Evolutionary conservation across 2,888 invertebrate species (phyloP).

Genomic region (Tetheella fluctuosa): DNA sequence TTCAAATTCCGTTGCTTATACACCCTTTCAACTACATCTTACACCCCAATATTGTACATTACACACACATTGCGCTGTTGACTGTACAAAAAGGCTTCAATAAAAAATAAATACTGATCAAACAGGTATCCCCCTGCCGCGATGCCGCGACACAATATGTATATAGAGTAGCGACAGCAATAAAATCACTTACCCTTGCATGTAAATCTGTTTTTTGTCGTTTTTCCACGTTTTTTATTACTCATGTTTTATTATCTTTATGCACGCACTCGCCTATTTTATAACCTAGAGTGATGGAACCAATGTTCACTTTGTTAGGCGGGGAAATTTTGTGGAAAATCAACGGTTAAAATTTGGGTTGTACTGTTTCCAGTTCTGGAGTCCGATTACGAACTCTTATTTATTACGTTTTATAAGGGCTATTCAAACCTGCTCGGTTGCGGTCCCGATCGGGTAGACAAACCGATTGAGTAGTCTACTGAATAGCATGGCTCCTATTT

Average conservation of each 20-base stretch:
- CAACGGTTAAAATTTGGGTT: background rate
- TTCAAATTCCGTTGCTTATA: too few relatives aligned
- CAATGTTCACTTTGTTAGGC: background rate
- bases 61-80: background rate
- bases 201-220: constrained; percentile 13
- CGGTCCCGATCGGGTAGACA: too few relatives aligned
- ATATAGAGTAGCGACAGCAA: constrained; percentile 11
- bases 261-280: constrained; percentile 42
- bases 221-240: constrained; percentile 6
- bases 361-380: too few relatives aligned
- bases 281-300: background rate
- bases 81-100: constrained; percentile 1
- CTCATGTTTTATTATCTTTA: constrained; percentile 35
- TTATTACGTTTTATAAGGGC: too few relatives aligned
- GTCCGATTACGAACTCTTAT: background rate
- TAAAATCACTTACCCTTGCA: constrained; percentile 15
- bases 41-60: background rate
- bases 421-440: too few relatives aligned
- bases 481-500: too few relatives aligned
- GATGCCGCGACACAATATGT: too few relatives aligned
- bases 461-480: too few relatives aligned
- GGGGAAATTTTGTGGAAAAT: background rate
- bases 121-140: constrained; percentile 3
- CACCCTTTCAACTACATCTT: too few relatives aligned
- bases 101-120: constrained; percentile 7